Evolutionary conservation across 2,888 invertebrate genomes (phyloP), one percentile per base, ranked within the genome.

Genomic region (Julus scandinavius): DNA sequence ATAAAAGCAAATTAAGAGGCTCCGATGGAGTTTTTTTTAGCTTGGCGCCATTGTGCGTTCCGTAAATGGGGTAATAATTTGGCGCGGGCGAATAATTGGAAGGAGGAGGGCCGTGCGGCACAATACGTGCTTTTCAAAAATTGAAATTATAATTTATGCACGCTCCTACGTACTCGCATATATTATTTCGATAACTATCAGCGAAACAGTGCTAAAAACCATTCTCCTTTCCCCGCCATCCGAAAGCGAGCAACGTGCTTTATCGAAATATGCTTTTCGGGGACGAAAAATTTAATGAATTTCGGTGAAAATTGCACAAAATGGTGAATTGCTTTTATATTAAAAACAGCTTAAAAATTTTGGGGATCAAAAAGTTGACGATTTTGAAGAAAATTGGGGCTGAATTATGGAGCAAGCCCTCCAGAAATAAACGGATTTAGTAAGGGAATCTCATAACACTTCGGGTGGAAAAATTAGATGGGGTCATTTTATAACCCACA

Each of bases 1-100:
- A 63, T 63, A 63, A 63, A 63, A 63, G 63, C 63, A 63, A 63
- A 63, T 63, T 63, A 63, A 63, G 63, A 63, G 63, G 63, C 63
- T 63, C 63, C 63, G 63, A 63, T 63, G 63, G 63, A 63, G 63
- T 63, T 63, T 63, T 63, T 54, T 63, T 63, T 63, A 63, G 63
- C 63, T 17, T 17, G 63, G n/a, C 63, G 63, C 63, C 63, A 63
- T 63, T 63, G 63, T 63, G 63, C 17, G 63, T 17, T n/a, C 63
- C 63, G 63, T n/a, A 63, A 63, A 63, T 63, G 63, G 63, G 63
- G 63, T 63, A 63, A 63, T 63, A 63, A 63, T 63, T 63, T 63
- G n/a, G 17, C n/a, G 6, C 63, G 63, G 13, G n/a, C 63, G n/a
- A 63, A 63, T 63, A 63, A 63, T 63, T 63, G 63, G 63, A 17